A percentile compares a stretch with the other conserved stretches of the same genome.
phyloP scores from a whole-genome alignment of 2,888 invertebrate genomes.

The Sarcophaga variegata region DNA sequence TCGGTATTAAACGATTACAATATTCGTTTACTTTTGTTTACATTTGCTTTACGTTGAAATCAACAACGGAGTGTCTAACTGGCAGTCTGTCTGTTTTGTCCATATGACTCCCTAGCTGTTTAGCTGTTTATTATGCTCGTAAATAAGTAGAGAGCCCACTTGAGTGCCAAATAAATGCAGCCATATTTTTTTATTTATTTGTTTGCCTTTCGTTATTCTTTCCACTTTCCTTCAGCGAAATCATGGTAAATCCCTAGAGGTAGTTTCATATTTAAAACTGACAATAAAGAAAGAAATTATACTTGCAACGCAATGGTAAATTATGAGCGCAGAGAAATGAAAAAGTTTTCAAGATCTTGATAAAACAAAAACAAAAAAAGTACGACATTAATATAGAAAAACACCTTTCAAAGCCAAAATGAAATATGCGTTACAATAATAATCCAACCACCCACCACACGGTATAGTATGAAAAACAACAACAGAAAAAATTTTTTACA shows the following conservation, averaged over 20 bases:
- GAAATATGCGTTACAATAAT: conserved; percentile 33
- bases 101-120: conserved; percentile 5
- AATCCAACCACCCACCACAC: conserved; percentile 34
- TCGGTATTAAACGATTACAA: conserved; percentile 56
- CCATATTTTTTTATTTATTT: conserved; percentile 30
- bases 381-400: background rate
- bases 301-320: background rate
- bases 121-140: conserved; percentile 12
- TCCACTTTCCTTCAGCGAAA: background rate
- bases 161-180: conserved; percentile 61
- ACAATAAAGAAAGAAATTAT: conserved; percentile 10
- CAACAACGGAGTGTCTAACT: background rate
- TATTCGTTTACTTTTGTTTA: conserved; percentile 49
- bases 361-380: conserved; percentile 12
- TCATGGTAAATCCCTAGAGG: conserved; percentile 45
- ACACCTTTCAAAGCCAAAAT: conserved; percentile 56
- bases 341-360: conserved; percentile 41
- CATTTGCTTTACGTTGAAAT: conserved; percentile 21
- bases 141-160: conserved; percentile 43
- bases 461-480: background rate
- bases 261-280: conserved; percentile 40
- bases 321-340: conserved; percentile 17
- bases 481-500: conserved; percentile 23
- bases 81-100: conserved; percentile 2
- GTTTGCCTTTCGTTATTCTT: conserved; percentile 6